phyloP scores from a whole-genome alignment of 2,797 vertebrate genomes.

The Rhynchotus rufescens region DNA sequence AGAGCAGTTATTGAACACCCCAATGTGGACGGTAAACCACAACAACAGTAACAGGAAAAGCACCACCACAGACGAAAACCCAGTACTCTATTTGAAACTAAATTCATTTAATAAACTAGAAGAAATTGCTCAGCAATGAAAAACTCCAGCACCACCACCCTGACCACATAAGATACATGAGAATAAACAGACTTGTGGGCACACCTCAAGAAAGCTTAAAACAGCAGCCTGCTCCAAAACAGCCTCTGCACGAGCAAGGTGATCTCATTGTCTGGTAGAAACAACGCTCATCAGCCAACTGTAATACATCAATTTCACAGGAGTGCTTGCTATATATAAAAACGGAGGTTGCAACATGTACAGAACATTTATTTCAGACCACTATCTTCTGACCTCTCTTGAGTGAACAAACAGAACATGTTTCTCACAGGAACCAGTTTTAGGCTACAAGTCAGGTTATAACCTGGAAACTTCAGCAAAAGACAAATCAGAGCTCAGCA shows the following conservation, averaged over 20 bases:
- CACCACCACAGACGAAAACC: slow-evolving; percentile 73
- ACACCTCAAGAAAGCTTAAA: slow-evolving; percentile 45
- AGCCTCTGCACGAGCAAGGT: slow-evolving; percentile 25
- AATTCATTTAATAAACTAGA: slow-evolving; percentile 57
- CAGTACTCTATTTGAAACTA: slow-evolving; percentile 59
- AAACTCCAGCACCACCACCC: slow-evolving; percentile 57
- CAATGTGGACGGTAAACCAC: slow-evolving; percentile 72
- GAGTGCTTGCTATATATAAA: slow-evolving; percentile 37
- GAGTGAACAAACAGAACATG: slow-evolving; percentile 23
- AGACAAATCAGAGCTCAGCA: background rate
- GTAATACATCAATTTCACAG: slow-evolving; percentile 42
- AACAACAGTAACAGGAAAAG: slow-evolving; percentile 78
- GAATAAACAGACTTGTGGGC: slow-evolving; percentile 61
- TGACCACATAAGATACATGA: slow-evolving; percentile 53
- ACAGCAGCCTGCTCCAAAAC: slow-evolving; percentile 27
- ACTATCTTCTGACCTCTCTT: background rate
- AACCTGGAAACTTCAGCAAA: slow-evolving; percentile 20
- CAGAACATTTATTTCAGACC: background rate
- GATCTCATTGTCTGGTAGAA: slow-evolving; percentile 51
- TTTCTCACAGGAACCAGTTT: background rate
- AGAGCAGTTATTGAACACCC: slow-evolving; percentile 63
- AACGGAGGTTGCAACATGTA: background rate
- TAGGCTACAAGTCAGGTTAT: background rate
- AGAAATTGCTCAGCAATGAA: slow-evolving; percentile 72
- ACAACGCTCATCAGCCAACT: slow-evolving; percentile 21